Evolutionary conservation across 2,113 vertebrate species (phyloP).

Genomic region (Misgurnus anguillicaudatus): DNA sequence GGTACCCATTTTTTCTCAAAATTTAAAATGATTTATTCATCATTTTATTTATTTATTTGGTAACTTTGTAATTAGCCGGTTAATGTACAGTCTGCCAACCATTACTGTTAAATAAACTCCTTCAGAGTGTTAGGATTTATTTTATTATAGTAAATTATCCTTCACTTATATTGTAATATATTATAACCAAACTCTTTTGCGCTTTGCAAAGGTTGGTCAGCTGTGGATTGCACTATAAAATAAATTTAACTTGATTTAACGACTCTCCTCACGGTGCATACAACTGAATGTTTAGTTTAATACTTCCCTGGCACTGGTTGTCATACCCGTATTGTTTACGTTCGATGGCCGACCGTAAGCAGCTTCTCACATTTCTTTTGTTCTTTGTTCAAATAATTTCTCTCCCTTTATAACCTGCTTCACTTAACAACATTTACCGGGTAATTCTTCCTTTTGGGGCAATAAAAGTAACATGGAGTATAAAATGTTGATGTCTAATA

Average conservation of each 20-base stretch:
- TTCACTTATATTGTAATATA: too few species aligned
- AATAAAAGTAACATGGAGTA: not conserved
- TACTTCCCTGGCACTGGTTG: not conserved
- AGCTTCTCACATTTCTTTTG: not conserved
- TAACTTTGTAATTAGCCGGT: too few species aligned
- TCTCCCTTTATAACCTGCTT: not conserved
- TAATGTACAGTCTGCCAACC: too few species aligned
- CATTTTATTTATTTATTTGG: too few species aligned
- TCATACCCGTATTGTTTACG: not conserved
- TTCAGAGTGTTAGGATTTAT: too few species aligned
- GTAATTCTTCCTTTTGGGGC: not conserved
- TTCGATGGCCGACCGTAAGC: not conserved
- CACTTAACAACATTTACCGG: not conserved
- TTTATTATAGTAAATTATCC: too few species aligned
- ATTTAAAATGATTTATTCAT: too few species aligned
- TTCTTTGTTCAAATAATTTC: not conserved
- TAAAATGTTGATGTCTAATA: conserved; percentile 47
- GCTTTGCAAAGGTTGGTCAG: too few species aligned
- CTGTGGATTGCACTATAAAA: not conserved
- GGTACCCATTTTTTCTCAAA: too few species aligned
- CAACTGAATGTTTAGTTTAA: not conserved
- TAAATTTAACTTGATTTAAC: not conserved
- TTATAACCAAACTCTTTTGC: too few species aligned
- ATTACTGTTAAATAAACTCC: too few species aligned
- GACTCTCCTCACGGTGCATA: not conserved